These are phyloP conservation scores for Panthera leo DNA, from an alignment of 2,113 vertebrate species.

Conservation along the genomic window DNA sequence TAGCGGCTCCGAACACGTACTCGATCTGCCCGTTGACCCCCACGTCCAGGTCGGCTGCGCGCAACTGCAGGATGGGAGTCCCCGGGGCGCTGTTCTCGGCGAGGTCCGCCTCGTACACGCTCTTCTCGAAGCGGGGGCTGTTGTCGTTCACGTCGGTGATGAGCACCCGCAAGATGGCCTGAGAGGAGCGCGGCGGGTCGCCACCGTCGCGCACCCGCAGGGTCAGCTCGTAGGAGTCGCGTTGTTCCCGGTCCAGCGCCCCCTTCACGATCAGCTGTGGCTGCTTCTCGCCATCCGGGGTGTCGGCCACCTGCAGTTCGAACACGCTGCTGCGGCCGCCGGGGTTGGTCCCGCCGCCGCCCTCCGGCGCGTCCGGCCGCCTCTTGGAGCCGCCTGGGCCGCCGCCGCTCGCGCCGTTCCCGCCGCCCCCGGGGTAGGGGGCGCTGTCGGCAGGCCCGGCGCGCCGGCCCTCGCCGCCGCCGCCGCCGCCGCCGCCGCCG, in stretches of 20 bases:
- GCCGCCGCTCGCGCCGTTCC: constrained; percentile 51
- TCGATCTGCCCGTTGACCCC: constrained; percentile 99
- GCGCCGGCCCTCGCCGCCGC: constrained; percentile 59
- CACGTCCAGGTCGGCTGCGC: constrained; percentile 94
- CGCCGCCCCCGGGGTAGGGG: constrained; percentile 77
- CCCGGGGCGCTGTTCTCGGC: constrained; percentile 97
- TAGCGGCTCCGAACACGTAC: constrained; percentile 97
- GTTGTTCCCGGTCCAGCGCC: constrained; percentile 95
- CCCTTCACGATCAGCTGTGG: constrained; percentile 99
- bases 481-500: constrained; percentile 74
- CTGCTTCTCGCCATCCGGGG: constrained; percentile 98
- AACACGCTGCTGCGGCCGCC: constrained; percentile 94
- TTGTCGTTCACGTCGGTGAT: constrained; percentile 99
- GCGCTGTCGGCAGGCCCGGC: constrained; percentile 65
- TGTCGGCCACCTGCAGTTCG: constrained; percentile 98
- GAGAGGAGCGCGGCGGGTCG: constrained; percentile 95
- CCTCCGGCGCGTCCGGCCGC: constrained; percentile 87
- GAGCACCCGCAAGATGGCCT: constrained; percentile 96
- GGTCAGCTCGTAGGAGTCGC: constrained; percentile 97
- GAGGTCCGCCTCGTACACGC: constrained; percentile 94
- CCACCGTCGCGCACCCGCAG: constrained; percentile 96
- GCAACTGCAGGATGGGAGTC: constrained; percentile 96
- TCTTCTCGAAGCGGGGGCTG: constrained; percentile 97
- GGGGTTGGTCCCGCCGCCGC: constrained; percentile 85
- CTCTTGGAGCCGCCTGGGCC: constrained; percentile 83